A percentile compares a stretch with the other conserved stretches of the same genome.
These are phyloP conservation scores for Oncorhynchus tshawytscha DNA, from an alignment of 2,113 vertebrate species.

Conservation along the genomic window DNA sequence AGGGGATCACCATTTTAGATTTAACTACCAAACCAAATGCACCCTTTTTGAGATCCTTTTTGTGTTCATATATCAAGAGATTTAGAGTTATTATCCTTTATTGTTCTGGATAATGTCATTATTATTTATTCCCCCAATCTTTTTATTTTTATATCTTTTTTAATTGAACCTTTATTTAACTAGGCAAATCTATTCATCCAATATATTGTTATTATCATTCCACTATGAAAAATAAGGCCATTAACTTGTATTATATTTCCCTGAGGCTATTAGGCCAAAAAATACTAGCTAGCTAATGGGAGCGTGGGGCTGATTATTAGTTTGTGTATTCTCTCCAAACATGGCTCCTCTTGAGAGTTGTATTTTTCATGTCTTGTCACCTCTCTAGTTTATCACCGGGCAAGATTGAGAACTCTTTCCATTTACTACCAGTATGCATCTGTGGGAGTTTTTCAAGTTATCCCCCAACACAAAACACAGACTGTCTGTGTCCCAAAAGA, in stretches of 20 bases:
- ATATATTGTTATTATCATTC: not conserved
- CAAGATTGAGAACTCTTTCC: constrained; percentile 34
- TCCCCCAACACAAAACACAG: constrained; percentile 34
- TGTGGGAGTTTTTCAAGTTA: constrained; percentile 50
- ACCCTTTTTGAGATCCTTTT: not conserved
- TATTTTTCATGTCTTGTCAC: constrained; percentile 24
- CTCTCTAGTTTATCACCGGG: constrained; percentile 22
- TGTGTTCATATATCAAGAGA: not conserved
- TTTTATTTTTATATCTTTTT: not conserved
- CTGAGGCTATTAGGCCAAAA: not conserved
- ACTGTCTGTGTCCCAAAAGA: no score
- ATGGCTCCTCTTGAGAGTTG: constrained; percentile 33
- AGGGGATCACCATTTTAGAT: not conserved
- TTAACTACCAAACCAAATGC: not conserved
- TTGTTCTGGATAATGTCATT: not conserved
- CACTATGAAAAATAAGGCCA: not conserved
- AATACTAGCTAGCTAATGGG: constrained; percentile 15
- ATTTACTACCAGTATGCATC: constrained; percentile 34
- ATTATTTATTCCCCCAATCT: not conserved
- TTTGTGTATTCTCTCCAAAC: constrained; percentile 36
- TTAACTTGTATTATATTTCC: constrained; percentile 3
- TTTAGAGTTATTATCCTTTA: not conserved
- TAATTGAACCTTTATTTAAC: no score
- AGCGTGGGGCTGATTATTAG: constrained; percentile 18
- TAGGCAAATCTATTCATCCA: not conserved